Base-by-base conservation (phyloP, 2,888 invertebrate species). In the Biston stratarius region DNA sequence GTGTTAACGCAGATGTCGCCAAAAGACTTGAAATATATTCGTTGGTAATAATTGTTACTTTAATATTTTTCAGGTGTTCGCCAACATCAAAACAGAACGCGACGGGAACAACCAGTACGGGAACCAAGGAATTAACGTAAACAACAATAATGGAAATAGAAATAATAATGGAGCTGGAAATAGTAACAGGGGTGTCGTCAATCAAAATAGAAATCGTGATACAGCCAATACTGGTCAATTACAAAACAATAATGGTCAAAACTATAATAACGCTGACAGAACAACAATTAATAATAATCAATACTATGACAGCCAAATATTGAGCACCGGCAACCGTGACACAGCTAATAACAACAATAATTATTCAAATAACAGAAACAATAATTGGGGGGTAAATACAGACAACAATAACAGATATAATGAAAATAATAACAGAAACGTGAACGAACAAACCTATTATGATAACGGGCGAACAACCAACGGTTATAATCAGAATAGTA, bases 11-110 rank as follows among this genome's bases (percentile, higher is more conserved):
- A n/a, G n/a, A n/a, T n/a, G n/a, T n/a, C 3, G 24, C 3, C 24
- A 24, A 24, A 24, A 24, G 24, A 24, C 24, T 24, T 24, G n/a
- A n/a, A n/a, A n/a, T n/a, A n/a, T n/a, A n/a, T 3, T 24, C 24
- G 1, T 24, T 24, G 24, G 3, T 24, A 48, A 3, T n/a, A 38
- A 15, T 12, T 47, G 11, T 40, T 38, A 12, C 11, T 48, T 48
- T 5, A 9, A 5, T 14, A 45, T 64, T 56, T 60, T 57, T 1
- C 61, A 66, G 42, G 68, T 81, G 0, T 86, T 79, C 40, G 67
- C 75, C 0, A 74, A 77, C 61, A 66, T 63, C 12, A 70, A 72
- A 48, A 36, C 59, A 0, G 55, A 51, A 36, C 55, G 62, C n/a
- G 61, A 61, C 24, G 53, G 57, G 2, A 65, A 49, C 40, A 62